Conservation (phyloP, 35 echinoderm and acorn worm species). For the Apostichopus parvimensis region DNA sequence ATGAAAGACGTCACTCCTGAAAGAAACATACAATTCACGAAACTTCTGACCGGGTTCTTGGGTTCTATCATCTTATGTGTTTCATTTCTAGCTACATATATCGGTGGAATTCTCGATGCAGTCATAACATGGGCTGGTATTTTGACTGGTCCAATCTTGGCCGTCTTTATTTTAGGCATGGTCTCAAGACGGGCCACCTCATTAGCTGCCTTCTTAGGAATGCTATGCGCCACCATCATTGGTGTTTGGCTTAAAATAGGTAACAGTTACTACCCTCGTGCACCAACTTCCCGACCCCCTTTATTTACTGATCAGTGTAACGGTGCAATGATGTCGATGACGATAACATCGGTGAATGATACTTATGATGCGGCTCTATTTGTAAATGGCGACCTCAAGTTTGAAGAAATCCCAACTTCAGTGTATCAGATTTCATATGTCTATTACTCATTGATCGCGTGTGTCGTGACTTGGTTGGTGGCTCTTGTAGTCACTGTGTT, state of each 20-base stretch:
- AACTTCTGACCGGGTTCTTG: background rate
- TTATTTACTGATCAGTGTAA: background rate
- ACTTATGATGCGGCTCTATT: background rate
- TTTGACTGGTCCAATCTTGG: slow-evolving; percentile 17
- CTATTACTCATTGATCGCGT: background rate
- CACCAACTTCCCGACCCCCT: background rate
- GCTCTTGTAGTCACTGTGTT: background rate
- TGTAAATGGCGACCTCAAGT: background rate
- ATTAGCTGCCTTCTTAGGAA: background rate
- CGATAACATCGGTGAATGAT: background rate
- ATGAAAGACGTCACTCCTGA: background rate
- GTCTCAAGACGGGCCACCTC: background rate
- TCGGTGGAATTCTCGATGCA: background rate
- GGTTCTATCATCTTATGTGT: background rate
- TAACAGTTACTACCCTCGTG: background rate
- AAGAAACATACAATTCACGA: background rate
- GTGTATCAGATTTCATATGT: background rate
- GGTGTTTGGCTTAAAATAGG: slow-evolving; percentile 16
- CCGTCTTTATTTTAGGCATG: slow-evolving; percentile 7
- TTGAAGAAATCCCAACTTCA: background rate
- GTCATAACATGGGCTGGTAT: slow-evolving; percentile 3
- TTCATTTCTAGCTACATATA: background rate
- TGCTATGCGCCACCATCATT: background rate
- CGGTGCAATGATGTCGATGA: background rate
- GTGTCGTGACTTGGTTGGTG: background rate